Evolutionary conservation across 2,797 vertebrate species (phyloP).

Genomic region (Gastrophryne carolinensis): DNA sequence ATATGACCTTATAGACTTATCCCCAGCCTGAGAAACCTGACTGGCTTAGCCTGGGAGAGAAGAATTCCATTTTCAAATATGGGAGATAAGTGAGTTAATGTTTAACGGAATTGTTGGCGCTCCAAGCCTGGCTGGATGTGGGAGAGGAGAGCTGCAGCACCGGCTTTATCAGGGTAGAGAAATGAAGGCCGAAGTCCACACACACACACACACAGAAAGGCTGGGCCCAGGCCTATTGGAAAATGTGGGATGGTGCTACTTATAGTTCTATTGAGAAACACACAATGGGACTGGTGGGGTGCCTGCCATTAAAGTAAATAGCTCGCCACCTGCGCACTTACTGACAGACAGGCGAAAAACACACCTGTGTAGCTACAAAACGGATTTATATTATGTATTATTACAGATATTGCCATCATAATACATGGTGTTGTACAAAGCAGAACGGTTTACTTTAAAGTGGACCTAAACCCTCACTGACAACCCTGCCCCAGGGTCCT

Average conservation of each 20-base stretch:
- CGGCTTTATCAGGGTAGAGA: neutral
- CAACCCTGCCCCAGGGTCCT: too few relatives aligned
- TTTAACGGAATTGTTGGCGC: neutral
- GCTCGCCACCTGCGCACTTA: neutral
- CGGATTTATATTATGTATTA: too few relatives aligned
- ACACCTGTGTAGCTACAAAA: too few relatives aligned
- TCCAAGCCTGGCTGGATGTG: neutral
- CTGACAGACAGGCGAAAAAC: neutral
- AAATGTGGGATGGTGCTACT: neutral
- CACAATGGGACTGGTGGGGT: neutral
- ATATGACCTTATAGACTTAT: neutral
- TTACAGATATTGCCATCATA: too few relatives aligned
- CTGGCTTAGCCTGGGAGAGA: neutral
- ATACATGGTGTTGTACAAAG: too few relatives aligned
- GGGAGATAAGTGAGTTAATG: neutral
- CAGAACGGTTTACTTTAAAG: too few relatives aligned
- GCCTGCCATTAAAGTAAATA: neutral
- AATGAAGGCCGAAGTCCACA: slow-evolving; percentile 16
- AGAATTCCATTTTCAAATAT: neutral
- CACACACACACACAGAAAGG: too few relatives aligned
- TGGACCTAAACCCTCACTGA: too few relatives aligned
- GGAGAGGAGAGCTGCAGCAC: neutral
- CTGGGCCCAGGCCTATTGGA: neutral
- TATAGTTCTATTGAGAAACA: neutral
- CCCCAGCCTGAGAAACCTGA: neutral